Conservation (phyloP, 2,797 vertebrate genomes). For the Pampus argenteus region DNA sequence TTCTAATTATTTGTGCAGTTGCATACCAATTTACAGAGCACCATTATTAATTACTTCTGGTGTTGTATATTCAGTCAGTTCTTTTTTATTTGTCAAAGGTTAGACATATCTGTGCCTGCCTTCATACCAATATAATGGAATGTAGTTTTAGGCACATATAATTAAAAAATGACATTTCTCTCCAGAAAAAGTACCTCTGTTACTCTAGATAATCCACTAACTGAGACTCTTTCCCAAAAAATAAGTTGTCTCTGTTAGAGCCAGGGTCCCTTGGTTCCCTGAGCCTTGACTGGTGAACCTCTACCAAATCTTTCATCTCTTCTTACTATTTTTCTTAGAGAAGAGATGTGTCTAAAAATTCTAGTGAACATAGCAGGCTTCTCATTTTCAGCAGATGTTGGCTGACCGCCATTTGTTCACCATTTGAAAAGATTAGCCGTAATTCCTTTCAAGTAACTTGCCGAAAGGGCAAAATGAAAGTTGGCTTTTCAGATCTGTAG, state of each 20-base stretch:
- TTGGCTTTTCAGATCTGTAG: too few relatives aligned
- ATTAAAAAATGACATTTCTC: neutral
- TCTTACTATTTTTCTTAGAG: neutral
- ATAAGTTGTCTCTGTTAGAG: neutral
- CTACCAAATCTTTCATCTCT: too few relatives aligned
- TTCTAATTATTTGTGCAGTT: neutral
- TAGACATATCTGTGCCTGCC: neutral
- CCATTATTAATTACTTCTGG: neutral
- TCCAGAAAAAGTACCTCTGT: neutral
- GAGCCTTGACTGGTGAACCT: too few relatives aligned
- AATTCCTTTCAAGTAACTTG: neutral
- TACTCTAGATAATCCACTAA: neutral
- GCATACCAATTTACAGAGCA: neutral
- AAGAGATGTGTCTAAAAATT: neutral
- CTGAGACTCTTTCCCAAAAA: too few relatives aligned
- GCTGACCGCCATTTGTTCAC: neutral
- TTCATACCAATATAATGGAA: neutral
- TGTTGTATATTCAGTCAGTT: neutral
- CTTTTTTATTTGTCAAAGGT: too few relatives aligned
- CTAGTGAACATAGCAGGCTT: neutral
- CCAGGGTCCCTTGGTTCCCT: too few relatives aligned
- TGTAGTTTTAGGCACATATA: neutral
- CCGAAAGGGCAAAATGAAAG: neutral
- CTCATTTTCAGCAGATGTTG: neutral
- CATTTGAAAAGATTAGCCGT: neutral